These are phyloP conservation scores for Pedetes capensis DNA, from an alignment of 2,113 vertebrate species.

Conservation along the genomic window DNA sequence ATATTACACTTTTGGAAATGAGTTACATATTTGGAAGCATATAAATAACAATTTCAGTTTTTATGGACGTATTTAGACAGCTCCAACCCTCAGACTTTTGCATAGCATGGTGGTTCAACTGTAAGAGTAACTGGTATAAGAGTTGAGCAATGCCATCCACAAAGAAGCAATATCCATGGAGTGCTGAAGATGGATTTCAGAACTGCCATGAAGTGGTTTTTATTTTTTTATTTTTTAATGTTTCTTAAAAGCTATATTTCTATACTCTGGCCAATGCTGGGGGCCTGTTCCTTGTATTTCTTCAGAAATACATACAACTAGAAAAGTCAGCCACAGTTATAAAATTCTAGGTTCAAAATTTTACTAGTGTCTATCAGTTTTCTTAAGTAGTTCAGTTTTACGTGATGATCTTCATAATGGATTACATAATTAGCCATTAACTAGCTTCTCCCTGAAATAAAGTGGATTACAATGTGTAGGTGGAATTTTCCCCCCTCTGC, in stretches of 20 bases:
- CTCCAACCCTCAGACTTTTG: neutral
- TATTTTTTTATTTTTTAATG: neutral
- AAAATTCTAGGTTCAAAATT: neutral
- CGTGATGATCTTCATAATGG: neutral
- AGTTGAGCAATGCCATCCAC: neutral
- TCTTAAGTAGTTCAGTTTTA: neutral
- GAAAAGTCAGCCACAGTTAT: neutral
- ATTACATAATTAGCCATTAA: neutral
- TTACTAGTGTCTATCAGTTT: neutral
- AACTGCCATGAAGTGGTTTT: neutral
- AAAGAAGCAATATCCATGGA: neutral
- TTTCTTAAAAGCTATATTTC: too few relatives aligned
- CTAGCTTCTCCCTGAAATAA: neutral
- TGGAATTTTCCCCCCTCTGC: neutral
- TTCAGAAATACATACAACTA: neutral
- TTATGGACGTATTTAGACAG: neutral
- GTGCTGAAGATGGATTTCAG: neutral
- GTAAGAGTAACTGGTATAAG: neutral
- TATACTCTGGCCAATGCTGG: neutral
- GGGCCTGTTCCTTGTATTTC: neutral
- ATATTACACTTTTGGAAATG: neutral
- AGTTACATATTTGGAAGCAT: neutral
- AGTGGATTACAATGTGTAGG: neutral
- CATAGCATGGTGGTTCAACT: neutral
- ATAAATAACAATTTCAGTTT: neutral